Conservation (phyloP, 2,888 invertebrate genomes). For the Macrosiphum euphorbiae region DNA sequence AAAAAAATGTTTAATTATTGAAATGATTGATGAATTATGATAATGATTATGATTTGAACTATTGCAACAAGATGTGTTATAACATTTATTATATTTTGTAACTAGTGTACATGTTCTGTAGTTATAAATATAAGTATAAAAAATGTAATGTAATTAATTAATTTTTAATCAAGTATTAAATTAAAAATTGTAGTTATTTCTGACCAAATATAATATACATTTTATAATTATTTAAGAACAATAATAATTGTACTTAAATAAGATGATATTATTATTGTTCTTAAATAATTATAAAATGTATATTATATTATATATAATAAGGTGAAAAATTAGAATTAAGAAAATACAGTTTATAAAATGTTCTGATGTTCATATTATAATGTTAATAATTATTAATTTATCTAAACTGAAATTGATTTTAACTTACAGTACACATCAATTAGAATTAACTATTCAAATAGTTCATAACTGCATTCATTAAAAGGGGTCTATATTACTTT, state of each 20-base stretch:
- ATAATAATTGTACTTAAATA: too few relatives aligned
- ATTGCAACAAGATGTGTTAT: background rate
- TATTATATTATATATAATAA: too few relatives aligned
- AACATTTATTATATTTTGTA: background rate
- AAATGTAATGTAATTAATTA: background rate
- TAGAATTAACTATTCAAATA: background rate
- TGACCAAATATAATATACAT: background rate
- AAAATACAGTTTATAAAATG: background rate
- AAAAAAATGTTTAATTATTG: background rate
- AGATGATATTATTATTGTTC: too few relatives aligned
- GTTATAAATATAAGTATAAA: background rate
- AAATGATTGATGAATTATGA: background rate
- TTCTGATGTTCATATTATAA: background rate
- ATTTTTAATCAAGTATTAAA: background rate
- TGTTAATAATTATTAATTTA: background rate
- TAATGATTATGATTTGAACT: background rate
- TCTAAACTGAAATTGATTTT: conserved; percentile 19
- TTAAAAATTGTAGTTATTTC: background rate
- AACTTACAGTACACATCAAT: background rate
- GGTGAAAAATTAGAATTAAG: too few relatives aligned
- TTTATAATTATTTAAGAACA: background rate
- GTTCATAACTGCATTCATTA: background rate
- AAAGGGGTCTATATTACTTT: background rate
- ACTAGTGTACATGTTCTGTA: background rate
- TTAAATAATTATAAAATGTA: too few relatives aligned